Conservation (phyloP, 2,888 invertebrate species). For the Meta bourneti region DNA sequence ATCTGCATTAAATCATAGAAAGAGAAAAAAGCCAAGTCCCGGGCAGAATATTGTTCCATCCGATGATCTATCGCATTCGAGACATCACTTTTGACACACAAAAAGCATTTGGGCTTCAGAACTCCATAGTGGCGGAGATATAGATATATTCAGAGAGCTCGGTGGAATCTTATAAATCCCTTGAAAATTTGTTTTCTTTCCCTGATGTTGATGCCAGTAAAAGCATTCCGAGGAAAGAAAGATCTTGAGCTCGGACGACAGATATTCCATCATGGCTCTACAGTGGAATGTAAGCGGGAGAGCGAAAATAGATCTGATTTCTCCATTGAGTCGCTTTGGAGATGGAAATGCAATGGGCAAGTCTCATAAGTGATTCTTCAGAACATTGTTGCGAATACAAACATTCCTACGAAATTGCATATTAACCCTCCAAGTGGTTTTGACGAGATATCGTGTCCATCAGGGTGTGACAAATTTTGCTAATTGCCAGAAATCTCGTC, state of each 20-base stretch:
- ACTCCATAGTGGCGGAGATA: not conserved
- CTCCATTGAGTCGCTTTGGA: not conserved
- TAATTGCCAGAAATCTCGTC: too few species aligned
- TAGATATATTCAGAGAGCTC: not conserved
- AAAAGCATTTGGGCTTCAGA: conserved; percentile 32
- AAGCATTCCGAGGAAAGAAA: conserved; percentile 39
- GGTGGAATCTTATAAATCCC: conserved; percentile 26
- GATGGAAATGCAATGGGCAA: not conserved
- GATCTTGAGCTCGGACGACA: conserved; percentile 31
- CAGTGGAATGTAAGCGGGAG: conserved; percentile 14
- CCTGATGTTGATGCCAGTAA: conserved; percentile 38
- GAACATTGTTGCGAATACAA: too few species aligned
- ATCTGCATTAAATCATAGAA: not conserved
- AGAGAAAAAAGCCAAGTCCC: not conserved
- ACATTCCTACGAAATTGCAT: too few species aligned
- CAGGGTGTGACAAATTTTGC: too few species aligned
- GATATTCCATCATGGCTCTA: conserved; percentile 52
- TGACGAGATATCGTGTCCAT: too few species aligned
- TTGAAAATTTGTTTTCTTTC: conserved; percentile 39
- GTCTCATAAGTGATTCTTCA: too few species aligned
- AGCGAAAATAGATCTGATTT: conserved; percentile 34
- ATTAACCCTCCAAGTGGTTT: too few species aligned
- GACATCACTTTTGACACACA: conserved; percentile 45
- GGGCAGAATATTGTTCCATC: not conserved
- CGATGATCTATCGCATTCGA: conserved; percentile 18